Conservation (phyloP, 1,140 invertebrate genomes). For the Asobara japonica region DNA sequence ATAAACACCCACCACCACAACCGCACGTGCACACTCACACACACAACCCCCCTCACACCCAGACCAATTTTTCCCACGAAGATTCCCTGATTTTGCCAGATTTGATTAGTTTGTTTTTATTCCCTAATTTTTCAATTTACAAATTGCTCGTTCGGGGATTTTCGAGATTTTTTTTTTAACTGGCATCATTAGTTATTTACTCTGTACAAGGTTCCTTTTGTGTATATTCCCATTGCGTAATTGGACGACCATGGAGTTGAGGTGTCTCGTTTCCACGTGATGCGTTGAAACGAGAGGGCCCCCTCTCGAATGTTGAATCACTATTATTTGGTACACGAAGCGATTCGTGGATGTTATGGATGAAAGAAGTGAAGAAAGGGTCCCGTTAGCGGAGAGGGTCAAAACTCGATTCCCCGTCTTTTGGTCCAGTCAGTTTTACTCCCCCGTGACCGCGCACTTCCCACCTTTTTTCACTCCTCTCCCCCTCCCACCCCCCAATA, state of each 20-base stretch:
- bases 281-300: constrained; percentile 34
- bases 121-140: too few relatives aligned
- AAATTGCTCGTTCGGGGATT: too few relatives aligned
- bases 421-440: constrained; percentile 29
- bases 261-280: constrained; percentile 52
- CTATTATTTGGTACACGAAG: constrained; percentile 56
- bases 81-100: too few relatives aligned
- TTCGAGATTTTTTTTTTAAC: background rate
- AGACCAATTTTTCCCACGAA: too few relatives aligned
- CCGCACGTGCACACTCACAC: too few relatives aligned
- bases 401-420: constrained; percentile 55
- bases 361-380: constrained; percentile 60
- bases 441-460: constrained; percentile 44
- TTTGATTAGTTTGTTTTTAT: too few relatives aligned
- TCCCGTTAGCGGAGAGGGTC: constrained; percentile 63
- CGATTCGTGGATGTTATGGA: constrained; percentile 54
- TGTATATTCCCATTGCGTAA: constrained; percentile 17
- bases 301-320: constrained; percentile 38
- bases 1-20: too few relatives aligned
- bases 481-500: too few relatives aligned
- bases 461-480: constrained; percentile 38
- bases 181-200: background rate
- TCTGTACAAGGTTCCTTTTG: background rate
- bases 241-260: constrained; percentile 20
- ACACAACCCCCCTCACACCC: too few relatives aligned